Base-by-base conservation (phyloP, 2,888 invertebrate genomes). In the Dryobota labecula region DNA sequence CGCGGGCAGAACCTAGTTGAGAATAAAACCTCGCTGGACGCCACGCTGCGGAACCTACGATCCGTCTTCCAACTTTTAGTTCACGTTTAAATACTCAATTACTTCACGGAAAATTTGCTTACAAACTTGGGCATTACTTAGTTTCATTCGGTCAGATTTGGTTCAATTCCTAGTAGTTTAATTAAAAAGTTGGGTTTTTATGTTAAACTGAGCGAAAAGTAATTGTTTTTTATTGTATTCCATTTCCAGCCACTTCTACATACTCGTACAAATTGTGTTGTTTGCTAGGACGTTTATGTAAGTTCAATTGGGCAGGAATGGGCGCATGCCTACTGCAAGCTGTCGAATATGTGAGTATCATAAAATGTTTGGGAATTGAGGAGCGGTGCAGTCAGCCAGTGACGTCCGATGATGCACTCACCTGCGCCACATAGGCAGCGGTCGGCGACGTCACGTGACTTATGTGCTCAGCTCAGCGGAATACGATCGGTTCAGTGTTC, bases 11-110 rank as follows among this genome's bases (percentile, higher is more conserved):
- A n/a, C n/a, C n/a, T n/a, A n/a, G n/a, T n/a, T n/a, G 8, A 30
- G 53, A 13, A 49, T 7, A 53, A 38, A 6, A 15, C 30, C 9
- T n/a, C 13, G 43, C 24, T 11, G 11, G 2, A n/a, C 61, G 24
- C 45, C 30, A 30, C 15, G 15, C 24, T 36, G 36, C 11, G 20
- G 41, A 20, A 7, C 58, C 30, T 20, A 30, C 58, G 36, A 58
- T 66, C 51, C 15, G 36, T 69, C 62, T 64, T 53, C 45, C 45
- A 69, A 81, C 61, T 71, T 70, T 70, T 43, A 56, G 30, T 74
- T 58, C 54, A 38, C 51, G 38, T 65, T 70, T 78, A 82, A 70
- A 65, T 78, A 74, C 70, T 69, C 76, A 49, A 71, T 67, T 75
- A 71, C 63, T 80, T 75, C 47, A 49, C 61, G 60, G 56, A 30